Conservation (phyloP, 2,888 invertebrate species). For the Elysia crispata region DNA sequence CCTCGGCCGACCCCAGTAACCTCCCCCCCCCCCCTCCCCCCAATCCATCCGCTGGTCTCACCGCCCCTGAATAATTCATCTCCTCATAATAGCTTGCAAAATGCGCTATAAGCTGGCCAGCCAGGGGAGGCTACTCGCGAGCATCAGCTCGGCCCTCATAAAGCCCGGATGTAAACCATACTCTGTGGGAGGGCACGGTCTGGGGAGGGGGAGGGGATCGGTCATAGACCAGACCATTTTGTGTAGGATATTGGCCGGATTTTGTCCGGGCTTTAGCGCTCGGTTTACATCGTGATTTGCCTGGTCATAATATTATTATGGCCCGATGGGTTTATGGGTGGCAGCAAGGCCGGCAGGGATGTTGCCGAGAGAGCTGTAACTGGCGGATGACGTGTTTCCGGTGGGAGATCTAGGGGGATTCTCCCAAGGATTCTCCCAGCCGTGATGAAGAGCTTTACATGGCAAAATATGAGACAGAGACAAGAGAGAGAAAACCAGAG, state of each 20-base stretch:
- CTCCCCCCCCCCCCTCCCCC: constrained; percentile 16
- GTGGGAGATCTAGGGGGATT: too few relatives aligned
- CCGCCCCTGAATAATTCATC: constrained; percentile 42
- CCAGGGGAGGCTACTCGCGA: not conserved
- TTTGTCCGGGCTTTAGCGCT: constrained; percentile 39
- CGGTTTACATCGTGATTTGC: constrained; percentile 39
- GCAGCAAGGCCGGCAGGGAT: too few relatives aligned
- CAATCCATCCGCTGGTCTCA: not conserved
- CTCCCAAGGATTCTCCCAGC: too few relatives aligned
- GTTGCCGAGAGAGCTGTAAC: too few relatives aligned
- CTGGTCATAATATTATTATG: constrained; percentile 47
- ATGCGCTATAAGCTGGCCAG: constrained; percentile 43
- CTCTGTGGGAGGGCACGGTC: constrained; percentile 26
- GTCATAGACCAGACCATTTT: constrained; percentile 11
- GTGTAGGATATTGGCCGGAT: constrained; percentile 33
- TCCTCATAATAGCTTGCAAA: constrained; percentile 44
- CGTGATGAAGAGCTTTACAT: too few relatives aligned
- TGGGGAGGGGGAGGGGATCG: not conserved
- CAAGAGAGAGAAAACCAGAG: too few relatives aligned
- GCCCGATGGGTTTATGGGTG: constrained; percentile 36
- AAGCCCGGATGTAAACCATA: constrained; percentile 41
- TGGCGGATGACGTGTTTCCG: too few relatives aligned
- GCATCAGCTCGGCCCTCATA: constrained; percentile 23
- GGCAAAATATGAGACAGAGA: too few relatives aligned
- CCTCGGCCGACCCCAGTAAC: constrained; percentile 3